These are phyloP conservation scores for Metallyticus violacea DNA, from an alignment of 2,888 invertebrate species.

Conservation along the genomic window DNA sequence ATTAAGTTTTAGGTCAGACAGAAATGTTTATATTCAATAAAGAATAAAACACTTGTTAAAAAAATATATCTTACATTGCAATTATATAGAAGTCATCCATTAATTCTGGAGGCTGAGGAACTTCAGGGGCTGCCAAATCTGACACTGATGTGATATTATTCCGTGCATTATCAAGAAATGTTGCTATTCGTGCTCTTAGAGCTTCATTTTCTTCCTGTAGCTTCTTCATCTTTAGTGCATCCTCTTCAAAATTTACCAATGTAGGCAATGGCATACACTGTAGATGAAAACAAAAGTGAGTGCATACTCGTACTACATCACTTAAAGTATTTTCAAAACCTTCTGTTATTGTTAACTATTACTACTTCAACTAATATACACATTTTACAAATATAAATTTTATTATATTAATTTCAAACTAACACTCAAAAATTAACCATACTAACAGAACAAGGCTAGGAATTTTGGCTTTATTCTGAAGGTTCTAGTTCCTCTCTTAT, in stretches of 20 bases:
- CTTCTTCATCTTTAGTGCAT: slow-evolving; percentile 72
- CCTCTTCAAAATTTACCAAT: slow-evolving; percentile 81
- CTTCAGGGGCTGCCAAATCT: slow-evolving; percentile 41
- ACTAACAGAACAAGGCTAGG: too few species aligned
- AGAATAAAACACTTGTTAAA: too few species aligned
- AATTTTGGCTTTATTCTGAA: too few species aligned
- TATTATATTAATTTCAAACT: too few species aligned
- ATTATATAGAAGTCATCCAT: slow-evolving; percentile 91
- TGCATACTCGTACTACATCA: not conserved
- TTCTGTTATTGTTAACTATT: too few species aligned
- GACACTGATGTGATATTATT: not conserved
- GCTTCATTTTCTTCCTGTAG: slow-evolving; percentile 81
- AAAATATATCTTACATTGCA: slow-evolving; percentile 62
- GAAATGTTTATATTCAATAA: not conserved
- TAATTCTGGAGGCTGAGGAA: slow-evolving; percentile 72
- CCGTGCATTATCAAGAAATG: slow-evolving; percentile 47
- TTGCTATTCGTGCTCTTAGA: slow-evolving; percentile 57
- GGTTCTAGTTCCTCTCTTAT: too few species aligned
- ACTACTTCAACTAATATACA: too few species aligned
- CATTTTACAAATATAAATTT: too few species aligned
- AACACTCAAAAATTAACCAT: too few species aligned
- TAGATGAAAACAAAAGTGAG: too few species aligned
- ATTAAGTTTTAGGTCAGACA: too few species aligned
- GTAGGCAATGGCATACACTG: slow-evolving; percentile 86
- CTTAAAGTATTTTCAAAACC: not conserved